Base-by-base conservation (phyloP, 2,113 vertebrate genomes). In the Gavialis gangeticus region DNA sequence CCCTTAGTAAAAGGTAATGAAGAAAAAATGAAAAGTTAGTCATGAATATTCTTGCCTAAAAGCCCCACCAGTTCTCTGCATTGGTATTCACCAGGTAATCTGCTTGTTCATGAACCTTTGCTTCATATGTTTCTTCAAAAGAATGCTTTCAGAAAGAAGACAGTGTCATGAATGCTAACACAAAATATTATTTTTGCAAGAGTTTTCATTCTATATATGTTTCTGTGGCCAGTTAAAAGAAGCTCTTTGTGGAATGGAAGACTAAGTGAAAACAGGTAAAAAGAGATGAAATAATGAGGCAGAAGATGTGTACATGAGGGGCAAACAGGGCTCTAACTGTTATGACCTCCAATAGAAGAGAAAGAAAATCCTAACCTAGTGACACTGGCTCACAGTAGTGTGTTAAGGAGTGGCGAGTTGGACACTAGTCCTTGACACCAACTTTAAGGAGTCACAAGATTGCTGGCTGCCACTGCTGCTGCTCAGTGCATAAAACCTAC, bases 251-350 rank as follows among this genome's bases (percentile, higher is more conserved):
- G 5, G 18, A 3, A 80, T 66, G 25, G 69, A 3, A 16, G 5
- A 56, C 12, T 80, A 28, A 57, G 27, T 15, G 64, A 55, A 25
- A 84, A 79, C 25, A 81, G 6, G 9, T 18, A 24, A 6, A 78
- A 16, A 28, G 34, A 69, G 75, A 78, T 18, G 21, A 75, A 27
- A 6, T 78, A 58, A 63, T 83, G 62, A 22, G 14, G 3, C 58
- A 89, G 7, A 89, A 8, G n/a, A 63, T 1, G 1, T 3, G 6
- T 0, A 1, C 22, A 5, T 69, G 37, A 77, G 21, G 16, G 83
- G 89, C 85, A 75, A 13, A 2, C 2, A 24, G 46, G 46, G 46
- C 46, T 46, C 46, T 46, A 9, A 46, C 46, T 46, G 46, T 7
- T 46, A 46, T 46, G 46, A 46, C 46, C 63, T 64, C 13, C 16